Percentiles rank a stretch among this genome's conserved stretches.
Evolutionary conservation across 1,140 invertebrate species (phyloP).

Genomic region (Choristoneura fumiferana): DNA sequence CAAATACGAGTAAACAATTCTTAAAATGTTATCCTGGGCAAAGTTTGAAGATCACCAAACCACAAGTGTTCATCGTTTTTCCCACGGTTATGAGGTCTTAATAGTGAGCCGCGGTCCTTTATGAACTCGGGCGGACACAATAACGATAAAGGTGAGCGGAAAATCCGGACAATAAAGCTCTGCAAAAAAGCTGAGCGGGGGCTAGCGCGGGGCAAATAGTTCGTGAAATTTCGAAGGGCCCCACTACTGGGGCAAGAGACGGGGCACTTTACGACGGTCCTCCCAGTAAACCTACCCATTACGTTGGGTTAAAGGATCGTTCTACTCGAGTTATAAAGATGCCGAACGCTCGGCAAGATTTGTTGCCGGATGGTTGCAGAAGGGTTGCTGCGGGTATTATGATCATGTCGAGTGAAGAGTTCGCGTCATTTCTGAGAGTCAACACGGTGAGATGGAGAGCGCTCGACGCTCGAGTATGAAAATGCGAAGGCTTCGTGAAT

Average conservation of each 20-base stretch:
- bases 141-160: constrained; percentile 76
- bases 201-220: constrained; percentile 74
- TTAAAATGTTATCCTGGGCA: background rate
- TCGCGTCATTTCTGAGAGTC: constrained; percentile 70
- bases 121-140: constrained; percentile 75
- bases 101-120: constrained; percentile 67
- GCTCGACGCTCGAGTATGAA: constrained; percentile 50
- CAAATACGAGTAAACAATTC: too few relatives aligned
- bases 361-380: constrained; percentile 74
- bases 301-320: constrained; percentile 75
- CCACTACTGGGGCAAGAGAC: constrained; percentile 38
- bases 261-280: constrained; percentile 74
- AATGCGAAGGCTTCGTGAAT: constrained; percentile 46
- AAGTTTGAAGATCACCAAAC: constrained; percentile 15
- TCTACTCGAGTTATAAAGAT: constrained; percentile 72
- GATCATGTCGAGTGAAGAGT: constrained; percentile 70
- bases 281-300: constrained; percentile 73
- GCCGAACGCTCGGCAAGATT: constrained; percentile 68
- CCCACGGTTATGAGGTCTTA: constrained; percentile 76
- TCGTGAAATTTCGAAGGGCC: constrained; percentile 74
- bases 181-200: constrained; percentile 72
- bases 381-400: constrained; percentile 71
- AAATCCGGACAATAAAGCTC: constrained; percentile 77
- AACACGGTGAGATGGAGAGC: constrained; percentile 71
- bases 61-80: constrained; percentile 45